Evolutionary conservation across 1,140 invertebrate species (phyloP), one percentile per base, ranked within the genome.

Genomic region (Orchesella cincta): DNA sequence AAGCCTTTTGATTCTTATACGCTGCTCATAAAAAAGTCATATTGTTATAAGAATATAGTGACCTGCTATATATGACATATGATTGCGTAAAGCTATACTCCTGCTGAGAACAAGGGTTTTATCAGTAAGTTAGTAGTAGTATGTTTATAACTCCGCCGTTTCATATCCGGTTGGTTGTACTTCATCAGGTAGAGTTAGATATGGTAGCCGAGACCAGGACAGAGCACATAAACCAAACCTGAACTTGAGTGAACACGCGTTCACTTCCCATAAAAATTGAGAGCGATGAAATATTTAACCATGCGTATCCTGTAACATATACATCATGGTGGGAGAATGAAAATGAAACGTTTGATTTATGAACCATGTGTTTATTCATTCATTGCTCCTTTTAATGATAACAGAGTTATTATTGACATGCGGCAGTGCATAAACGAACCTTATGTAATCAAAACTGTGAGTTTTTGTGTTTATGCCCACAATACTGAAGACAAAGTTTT

Each of bases 361-460:
- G 54, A 46, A 18, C 39, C 39, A 46, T 46, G n/a, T n/a, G 39
- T 46, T 46, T 46, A 46, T 46, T 46, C 39, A 46, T 18, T 8
- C 39, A 46, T 46, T 46, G 5, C 39, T 8, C 5, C 39, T 46
- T 46, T 46, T 46, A 46, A 46, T 46, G 39, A 46, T 46, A 46
- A 46, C 39, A 46, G 18, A 46, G 54, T 57, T 26, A 57, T 57
- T 57, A 57, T 57, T 57, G 54, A 57, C 54, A 57, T 57, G 54
- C 14, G 54, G 23, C 54, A n/a, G 26, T 23, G 8, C 54, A n/a
- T 57, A 46, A 46, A 46, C 39, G 39, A 46, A 18, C 18, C 39
- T 46, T 5, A 46, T 46, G 39, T 46, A 46, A 46, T 46, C 39
- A 8, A 8, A 18, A 46, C n/a, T n/a, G n/a, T n/a, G n/a, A n/a